Evolutionary conservation across 2,797 vertebrate genomes (phyloP).

Genomic region (Telmatherina bonti): DNA sequence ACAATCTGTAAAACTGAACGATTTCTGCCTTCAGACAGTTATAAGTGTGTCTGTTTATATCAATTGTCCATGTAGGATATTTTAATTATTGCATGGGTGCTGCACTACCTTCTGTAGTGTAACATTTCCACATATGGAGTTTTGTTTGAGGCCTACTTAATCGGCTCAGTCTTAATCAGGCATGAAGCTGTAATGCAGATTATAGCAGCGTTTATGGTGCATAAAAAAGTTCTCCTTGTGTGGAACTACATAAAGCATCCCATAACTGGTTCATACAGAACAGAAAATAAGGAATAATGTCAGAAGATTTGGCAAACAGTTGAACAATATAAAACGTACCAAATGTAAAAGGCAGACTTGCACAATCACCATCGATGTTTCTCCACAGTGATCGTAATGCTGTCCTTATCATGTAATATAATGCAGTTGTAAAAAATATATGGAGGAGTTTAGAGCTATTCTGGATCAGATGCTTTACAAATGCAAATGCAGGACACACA

Average conservation of each 20-base stretch:
- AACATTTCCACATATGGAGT: no score
- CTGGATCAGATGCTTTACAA: not conserved
- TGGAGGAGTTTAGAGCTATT: not conserved
- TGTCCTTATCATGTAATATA: not conserved
- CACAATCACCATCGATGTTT: not conserved
- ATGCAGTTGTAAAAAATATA: not conserved
- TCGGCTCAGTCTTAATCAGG: not conserved
- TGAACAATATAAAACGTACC: not conserved
- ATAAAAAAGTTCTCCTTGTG: not conserved
- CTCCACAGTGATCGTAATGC: not conserved
- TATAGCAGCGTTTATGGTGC: not conserved
- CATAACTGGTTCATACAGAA: not conserved
- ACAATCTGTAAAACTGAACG: not conserved
- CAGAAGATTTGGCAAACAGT: not conserved
- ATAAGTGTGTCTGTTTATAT: no score
- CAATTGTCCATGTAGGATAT: not conserved
- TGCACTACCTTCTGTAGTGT: no score
- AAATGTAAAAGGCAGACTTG: not conserved
- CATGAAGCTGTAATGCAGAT: not conserved
- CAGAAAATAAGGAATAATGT: not conserved
- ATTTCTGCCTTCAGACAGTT: not conserved
- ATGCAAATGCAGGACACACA: not conserved
- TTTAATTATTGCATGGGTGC: not conserved
- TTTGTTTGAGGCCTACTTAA: not conserved
- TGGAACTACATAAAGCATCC: not conserved